Conservation (phyloP, 2,797 vertebrate species). For the Oreochromis grahami region DNA sequence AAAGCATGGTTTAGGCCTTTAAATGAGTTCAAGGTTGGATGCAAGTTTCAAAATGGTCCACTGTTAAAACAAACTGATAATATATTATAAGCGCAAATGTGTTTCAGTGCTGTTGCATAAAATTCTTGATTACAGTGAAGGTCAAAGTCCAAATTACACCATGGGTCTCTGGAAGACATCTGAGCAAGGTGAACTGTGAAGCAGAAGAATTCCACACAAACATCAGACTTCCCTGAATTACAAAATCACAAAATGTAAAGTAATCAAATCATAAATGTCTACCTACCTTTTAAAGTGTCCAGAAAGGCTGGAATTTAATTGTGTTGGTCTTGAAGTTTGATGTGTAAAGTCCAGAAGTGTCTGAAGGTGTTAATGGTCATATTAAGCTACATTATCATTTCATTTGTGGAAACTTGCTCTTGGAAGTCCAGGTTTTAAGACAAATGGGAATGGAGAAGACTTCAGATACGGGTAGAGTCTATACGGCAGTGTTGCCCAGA, state of each 20-base stretch:
- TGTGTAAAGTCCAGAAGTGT: constrained; percentile 3
- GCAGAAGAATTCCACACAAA: not conserved
- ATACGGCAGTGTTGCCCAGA: constrained; percentile 39
- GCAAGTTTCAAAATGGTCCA: constrained; percentile 23
- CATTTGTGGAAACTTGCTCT: not conserved
- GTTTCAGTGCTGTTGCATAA: constrained; percentile 26
- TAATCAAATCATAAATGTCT: not conserved
- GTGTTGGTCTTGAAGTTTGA: constrained; percentile 13
- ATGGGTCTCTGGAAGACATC: constrained; percentile 36
- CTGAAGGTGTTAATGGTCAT: not conserved
- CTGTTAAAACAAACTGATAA: constrained; percentile 3
- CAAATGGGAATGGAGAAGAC: not conserved
- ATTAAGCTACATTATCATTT: not conserved
- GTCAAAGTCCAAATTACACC: constrained; percentile 7
- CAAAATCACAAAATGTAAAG: not conserved
- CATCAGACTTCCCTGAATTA: not conserved
- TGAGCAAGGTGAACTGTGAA: constrained; percentile 19
- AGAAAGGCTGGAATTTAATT: constrained; percentile 10
- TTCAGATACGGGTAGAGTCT: constrained; percentile 6
- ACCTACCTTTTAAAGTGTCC: constrained; percentile 27
- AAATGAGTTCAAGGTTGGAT: constrained; percentile 26
- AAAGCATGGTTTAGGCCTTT: constrained; percentile 54
- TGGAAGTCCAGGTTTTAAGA: not conserved
- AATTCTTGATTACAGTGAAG: constrained; percentile 16
- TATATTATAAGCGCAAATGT: not conserved